A percentile compares a stretch with the other conserved stretches of the same genome.
These are phyloP conservation scores for Boulengeromyrus knoepffleri DNA, from an alignment of 2,113 vertebrate species.

Conservation along the genomic window DNA sequence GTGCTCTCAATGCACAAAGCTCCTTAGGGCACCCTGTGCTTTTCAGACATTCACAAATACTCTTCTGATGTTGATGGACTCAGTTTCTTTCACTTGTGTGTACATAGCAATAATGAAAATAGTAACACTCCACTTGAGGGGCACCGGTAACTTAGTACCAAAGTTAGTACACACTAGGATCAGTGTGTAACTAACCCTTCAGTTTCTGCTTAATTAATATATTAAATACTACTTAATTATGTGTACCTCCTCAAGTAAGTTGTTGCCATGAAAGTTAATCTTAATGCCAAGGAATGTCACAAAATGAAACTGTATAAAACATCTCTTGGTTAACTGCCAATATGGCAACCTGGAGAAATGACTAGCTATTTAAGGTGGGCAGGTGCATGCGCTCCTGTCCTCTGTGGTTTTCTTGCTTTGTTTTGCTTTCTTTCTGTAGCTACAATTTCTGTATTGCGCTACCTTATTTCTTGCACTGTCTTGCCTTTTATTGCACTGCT, in stretches of 20 bases:
- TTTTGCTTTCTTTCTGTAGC: not conserved
- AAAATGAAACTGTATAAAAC: not conserved
- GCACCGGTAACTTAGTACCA: not conserved
- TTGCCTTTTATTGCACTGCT: not conserved
- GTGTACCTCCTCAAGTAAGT: not conserved
- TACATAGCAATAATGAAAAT: not conserved
- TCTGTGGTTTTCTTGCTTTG: not conserved
- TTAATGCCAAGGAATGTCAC: not conserved
- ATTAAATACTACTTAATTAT: not conserved
- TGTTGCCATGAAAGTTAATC: not conserved
- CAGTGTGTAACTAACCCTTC: not conserved
- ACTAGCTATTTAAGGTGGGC: not conserved
- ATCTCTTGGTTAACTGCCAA: not conserved
- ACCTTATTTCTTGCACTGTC: not conserved
- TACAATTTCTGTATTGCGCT: not conserved
- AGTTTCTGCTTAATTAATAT: not conserved
- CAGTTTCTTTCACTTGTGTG: not conserved
- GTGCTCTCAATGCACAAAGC: not conserved
- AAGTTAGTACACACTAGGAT: not conserved
- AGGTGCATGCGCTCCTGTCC: not conserved
- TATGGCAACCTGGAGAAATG: not conserved
- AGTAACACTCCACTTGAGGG: not conserved
- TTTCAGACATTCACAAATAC: not conserved
- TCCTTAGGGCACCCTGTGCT: not conserved
- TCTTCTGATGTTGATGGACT: not conserved